Base-by-base conservation (phyloP, 2,113 vertebrate genomes). In the Syngnathus scovelli region DNA sequence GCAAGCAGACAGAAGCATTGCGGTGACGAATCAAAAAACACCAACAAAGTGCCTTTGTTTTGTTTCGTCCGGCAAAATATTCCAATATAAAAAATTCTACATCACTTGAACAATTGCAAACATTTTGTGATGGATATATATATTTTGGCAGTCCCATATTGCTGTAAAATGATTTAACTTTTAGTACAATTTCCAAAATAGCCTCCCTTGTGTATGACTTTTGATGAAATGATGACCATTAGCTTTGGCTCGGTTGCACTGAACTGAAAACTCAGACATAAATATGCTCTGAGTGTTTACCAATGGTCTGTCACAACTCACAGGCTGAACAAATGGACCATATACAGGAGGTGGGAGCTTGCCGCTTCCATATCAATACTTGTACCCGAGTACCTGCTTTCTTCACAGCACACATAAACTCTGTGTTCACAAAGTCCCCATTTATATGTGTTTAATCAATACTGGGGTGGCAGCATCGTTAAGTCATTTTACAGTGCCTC, bases 371-470 rank as follows among this genome's bases (percentile, higher is more conserved):
- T 75, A 70, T 66, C 54, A 73, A 75, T 73, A 61, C 56, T 73
- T 71, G 64, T 33, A 55, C 16, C 66, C 27, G 12, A 39, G n/a
- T 60, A 48, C 49, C 52, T 67, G 56, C 58, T 51, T 5, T n/a
- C 43, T 60, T 71, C 61, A 66, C 36, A 64, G 18, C 48, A 68
- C n/a, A 41, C 65, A 64, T 76, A 74, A 37, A 74, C 72, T 70
- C 65, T 61, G 52, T 7, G 6, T 12, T 59, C 16, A 43, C 33
- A 37, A 12, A 68, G 60, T n/a, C 64, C 61, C 12, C 54, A 71
- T 84, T 79, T 79, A 58, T 79, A 66, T 78, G 75, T 4, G 48
- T 76, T 68, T 37, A 69, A 44, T 69, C 52, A 56, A 77, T 74
- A 63, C 70, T 58, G 63, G 38, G 72, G 43, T 61, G 33, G 38